phyloP scores from a whole-genome alignment of 2,113 vertebrate genomes.

The Thamnophis sirtalis region DNA sequence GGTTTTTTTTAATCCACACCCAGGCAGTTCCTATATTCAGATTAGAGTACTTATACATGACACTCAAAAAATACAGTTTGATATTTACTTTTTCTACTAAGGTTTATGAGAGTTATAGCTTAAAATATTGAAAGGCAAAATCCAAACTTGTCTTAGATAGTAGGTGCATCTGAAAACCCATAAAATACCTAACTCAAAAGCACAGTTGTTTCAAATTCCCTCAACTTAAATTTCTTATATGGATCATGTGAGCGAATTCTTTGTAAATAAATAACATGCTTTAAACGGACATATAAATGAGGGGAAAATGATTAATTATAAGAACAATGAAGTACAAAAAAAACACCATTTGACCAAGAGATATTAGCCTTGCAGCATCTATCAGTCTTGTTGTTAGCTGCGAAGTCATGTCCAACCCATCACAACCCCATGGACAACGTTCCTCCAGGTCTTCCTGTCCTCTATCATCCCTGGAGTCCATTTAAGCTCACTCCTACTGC shows the following conservation, averaged over 20 bases:
- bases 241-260: background rate
- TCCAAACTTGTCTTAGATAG: background rate
- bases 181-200: background rate
- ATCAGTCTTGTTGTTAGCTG: background rate
- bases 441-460: no score
- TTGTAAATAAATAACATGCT: background rate
- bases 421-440: no score
- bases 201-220: background rate
- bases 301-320: background rate
- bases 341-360: background rate
- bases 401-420: no score
- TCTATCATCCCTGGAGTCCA: no score
- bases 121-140: background rate
- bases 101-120: background rate
- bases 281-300: background rate
- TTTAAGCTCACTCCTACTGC: no score
- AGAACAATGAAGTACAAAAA: background rate
- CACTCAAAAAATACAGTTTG: background rate
- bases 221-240: background rate
- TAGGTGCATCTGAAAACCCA: background rate
- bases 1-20: background rate
- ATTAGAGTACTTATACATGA: background rate
- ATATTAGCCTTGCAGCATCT: background rate
- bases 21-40: background rate
- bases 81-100: background rate